Conservation (phyloP, 2,888 invertebrate species). For the Tricholauxania praeusta region DNA sequence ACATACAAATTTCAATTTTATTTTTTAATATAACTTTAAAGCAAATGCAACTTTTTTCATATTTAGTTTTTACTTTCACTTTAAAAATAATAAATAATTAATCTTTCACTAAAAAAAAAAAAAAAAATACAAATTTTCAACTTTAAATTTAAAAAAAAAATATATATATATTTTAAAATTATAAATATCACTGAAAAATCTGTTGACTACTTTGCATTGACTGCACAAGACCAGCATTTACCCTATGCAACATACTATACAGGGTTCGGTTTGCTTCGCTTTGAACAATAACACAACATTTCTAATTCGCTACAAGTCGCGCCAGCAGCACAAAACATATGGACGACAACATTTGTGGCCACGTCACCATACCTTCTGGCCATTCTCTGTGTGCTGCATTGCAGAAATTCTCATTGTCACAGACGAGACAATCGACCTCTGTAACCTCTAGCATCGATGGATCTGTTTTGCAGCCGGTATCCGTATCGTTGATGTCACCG, state of each 20-base stretch:
- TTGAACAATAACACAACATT: neutral
- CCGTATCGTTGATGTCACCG: constrained; percentile 59
- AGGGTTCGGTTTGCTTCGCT: neutral
- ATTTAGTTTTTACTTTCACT: too few species aligned
- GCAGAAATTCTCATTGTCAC: constrained; percentile 57
- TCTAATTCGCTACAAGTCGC: constrained; percentile 29
- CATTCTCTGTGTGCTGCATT: constrained; percentile 47
- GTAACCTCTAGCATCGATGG: constrained; percentile 53
- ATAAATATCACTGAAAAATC: too few species aligned
- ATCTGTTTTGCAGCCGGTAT: constrained; percentile 57
- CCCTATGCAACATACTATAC: neutral
- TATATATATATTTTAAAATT: too few species aligned
- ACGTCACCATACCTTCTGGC: constrained; percentile 16
- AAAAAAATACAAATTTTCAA: too few species aligned
- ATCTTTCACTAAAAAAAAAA: too few species aligned
- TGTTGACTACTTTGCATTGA: too few species aligned
- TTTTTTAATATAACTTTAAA: too few species aligned
- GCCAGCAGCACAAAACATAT: constrained; percentile 27
- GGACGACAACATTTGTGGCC: constrained; percentile 19
- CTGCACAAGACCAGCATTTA: too few species aligned
- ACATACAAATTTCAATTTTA: too few species aligned
- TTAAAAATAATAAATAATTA: too few species aligned
- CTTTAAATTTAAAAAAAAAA: too few species aligned
- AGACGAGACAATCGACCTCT: constrained; percentile 57
- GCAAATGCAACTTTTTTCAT: too few species aligned